Conservation (phyloP, 2,113 vertebrate genomes). For the Xenopus borealis region DNA sequence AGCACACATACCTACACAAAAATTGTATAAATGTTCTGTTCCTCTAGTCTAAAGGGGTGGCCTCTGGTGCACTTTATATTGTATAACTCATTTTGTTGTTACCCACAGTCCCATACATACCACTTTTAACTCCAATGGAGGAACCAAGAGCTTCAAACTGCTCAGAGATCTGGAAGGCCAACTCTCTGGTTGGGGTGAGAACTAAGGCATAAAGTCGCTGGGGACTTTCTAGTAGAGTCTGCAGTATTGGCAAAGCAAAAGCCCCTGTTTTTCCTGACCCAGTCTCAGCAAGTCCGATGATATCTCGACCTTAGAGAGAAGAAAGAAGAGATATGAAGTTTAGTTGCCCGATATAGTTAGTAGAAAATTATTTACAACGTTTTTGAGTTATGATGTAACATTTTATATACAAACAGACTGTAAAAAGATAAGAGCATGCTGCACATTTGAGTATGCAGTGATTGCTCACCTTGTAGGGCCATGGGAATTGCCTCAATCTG, state of each 20-base stretch:
- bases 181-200: conserved; percentile 90
- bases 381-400: no score
- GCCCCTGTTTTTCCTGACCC: conserved; percentile 96
- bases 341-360: no score
- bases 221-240: conserved; percentile 79
- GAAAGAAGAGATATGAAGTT: conserved; percentile 1
- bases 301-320: conserved; percentile 73
- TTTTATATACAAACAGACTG: no score
- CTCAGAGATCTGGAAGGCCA: conserved; percentile 95
- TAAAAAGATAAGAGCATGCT: no score
- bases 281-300: conserved; percentile 94
- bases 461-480: conserved; percentile 79
- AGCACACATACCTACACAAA: no score
- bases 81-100: no score
- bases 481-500: conserved; percentile 90
- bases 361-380: no score
- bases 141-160: conserved; percentile 97
- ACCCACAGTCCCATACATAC: conserved; percentile 60
- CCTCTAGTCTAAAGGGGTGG: no score
- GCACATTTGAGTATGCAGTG: no score
- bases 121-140: conserved; percentile 87
- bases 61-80: no score
- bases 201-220: conserved; percentile 90
- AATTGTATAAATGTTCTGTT: no score
- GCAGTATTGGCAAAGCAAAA: conserved; percentile 93